A percentile compares a stretch with the other conserved stretches of the same genome.
phyloP scores from a whole-genome alignment of 2,113 vertebrate genomes.

The Cepphus grylle region DNA sequence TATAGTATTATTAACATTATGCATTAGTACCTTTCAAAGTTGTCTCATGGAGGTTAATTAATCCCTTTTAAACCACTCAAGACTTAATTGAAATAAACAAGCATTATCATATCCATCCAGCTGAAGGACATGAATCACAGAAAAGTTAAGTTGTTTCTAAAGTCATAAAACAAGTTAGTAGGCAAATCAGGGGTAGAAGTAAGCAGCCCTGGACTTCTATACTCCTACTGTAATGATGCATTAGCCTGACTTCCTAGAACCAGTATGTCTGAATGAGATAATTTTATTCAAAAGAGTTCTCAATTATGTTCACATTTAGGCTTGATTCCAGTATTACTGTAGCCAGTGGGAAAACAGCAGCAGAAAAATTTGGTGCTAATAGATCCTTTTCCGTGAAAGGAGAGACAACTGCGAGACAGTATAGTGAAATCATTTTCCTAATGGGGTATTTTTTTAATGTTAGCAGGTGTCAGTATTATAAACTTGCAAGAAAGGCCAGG shows the following conservation, averaged over 20 bases:
- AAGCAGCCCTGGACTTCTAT: conserved; percentile 12
- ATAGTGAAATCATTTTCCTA: background rate
- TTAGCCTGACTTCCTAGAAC: conserved; percentile 22
- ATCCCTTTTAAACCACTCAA: conserved; percentile 21
- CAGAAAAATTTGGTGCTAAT: background rate
- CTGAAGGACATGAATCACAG: conserved; percentile 23
- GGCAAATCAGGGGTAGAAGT: conserved; percentile 15
- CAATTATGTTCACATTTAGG: conserved; percentile 29
- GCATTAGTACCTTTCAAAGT: conserved; percentile 4
- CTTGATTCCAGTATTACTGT: background rate
- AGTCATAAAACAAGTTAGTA: conserved; percentile 29
- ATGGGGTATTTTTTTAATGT: background rate
- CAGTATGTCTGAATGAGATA: conserved; percentile 23
- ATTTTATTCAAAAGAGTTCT: conserved; percentile 46
- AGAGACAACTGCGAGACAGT: background rate
- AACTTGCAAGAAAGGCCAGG: background rate
- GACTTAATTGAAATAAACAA: conserved; percentile 49
- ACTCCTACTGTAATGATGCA: background rate
- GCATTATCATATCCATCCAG: background rate
- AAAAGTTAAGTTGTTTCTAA: conserved; percentile 36
- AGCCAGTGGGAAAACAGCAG: conserved; percentile 10
- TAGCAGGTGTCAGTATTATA: background rate
- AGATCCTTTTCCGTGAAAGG: background rate
- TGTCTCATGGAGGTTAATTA: conserved; percentile 40
- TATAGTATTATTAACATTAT: background rate